phyloP scores from a whole-genome alignment of 2,113 vertebrate species.

The Brienomyrus longianalis region DNA sequence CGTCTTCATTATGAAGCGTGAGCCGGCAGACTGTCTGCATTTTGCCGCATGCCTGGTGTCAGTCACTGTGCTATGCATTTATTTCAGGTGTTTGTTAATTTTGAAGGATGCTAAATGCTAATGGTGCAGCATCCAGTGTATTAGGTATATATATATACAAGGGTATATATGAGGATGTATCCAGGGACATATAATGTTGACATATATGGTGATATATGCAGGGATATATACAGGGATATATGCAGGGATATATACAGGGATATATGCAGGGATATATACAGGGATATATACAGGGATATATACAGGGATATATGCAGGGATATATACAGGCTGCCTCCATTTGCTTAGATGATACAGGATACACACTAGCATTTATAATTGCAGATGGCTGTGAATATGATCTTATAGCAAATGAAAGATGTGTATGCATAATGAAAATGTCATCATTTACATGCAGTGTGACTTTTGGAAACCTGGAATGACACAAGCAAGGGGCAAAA shows the following conservation, averaged over 20 bases:
- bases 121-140: neutral
- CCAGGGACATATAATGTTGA: neutral
- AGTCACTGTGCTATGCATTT: neutral
- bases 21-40: neutral
- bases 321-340: neutral
- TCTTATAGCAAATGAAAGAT: neutral
- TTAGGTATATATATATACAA: neutral
- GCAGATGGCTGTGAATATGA: neutral
- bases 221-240: neutral
- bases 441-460: neutral
- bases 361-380: neutral
- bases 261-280: neutral
- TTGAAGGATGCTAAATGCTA: neutral
- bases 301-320: neutral
- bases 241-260: neutral
- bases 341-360: neutral
- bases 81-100: neutral
- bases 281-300: neutral
- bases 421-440: neutral
- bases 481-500: neutral
- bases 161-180: neutral
- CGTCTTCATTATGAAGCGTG: neutral
- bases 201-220: neutral
- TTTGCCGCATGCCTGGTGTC: neutral
- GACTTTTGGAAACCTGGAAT: neutral